These are phyloP conservation scores for Alethe castanea DNA, from an alignment of 2,113 vertebrate genomes.

Conservation along the genomic window DNA sequence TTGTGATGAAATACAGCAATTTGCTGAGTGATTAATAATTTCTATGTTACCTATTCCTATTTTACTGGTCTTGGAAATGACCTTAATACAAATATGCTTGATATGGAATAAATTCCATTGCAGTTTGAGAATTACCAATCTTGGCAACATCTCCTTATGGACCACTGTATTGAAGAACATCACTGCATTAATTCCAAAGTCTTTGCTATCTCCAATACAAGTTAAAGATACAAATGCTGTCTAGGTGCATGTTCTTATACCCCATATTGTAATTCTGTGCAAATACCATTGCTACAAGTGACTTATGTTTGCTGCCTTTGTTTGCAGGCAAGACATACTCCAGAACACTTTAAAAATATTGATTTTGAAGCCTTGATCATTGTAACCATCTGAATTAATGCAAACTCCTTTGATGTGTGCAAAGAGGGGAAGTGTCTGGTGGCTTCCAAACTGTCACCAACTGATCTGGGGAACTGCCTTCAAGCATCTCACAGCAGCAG, in stretches of 20 bases:
- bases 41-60: background rate
- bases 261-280: background rate
- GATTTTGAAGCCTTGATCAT: background rate
- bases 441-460: background rate
- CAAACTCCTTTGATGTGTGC: background rate
- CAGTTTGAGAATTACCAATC: background rate
- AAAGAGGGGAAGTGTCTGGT: background rate
- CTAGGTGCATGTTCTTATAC: background rate
- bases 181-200: background rate
- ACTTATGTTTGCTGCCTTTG: background rate
- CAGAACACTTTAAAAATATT: background rate
- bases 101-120: background rate
- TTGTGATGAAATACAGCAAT: background rate
- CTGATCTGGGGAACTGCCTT: background rate
- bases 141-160: background rate
- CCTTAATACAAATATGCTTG: background rate
- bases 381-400: background rate
- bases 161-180: background rate
- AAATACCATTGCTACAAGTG: background rate
- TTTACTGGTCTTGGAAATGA: background rate
- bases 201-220: background rate
- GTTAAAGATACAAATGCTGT: background rate
- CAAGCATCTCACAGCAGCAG: background rate
- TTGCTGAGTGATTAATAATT: background rate
- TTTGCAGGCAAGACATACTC: background rate